phyloP scores from a whole-genome alignment of 2,113 vertebrate genomes.

The Cricetomys ansorgei region DNA sequence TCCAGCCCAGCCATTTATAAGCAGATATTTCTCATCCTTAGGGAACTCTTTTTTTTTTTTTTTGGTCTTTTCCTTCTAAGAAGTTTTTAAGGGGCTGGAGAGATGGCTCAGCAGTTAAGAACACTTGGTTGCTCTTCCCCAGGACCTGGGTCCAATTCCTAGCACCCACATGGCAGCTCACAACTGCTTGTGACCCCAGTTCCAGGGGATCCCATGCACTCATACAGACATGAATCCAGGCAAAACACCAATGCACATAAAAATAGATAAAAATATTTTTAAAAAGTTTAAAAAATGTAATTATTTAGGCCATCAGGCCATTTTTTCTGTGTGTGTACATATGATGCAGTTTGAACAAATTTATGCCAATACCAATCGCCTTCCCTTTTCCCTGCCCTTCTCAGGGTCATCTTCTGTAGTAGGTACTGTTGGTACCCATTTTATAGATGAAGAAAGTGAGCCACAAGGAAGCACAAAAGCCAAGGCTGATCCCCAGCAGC shows the following conservation, averaged over 20 bases:
- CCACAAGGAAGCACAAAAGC: not conserved
- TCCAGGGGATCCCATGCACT: too few species aligned
- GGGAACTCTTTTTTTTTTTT: not conserved
- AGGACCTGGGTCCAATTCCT: too few species aligned
- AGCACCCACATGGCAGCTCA: too few species aligned
- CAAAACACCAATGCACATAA: too few species aligned
- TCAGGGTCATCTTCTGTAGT: not conserved
- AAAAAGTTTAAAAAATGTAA: not conserved
- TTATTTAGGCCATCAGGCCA: not conserved
- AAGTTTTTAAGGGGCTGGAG: not conserved
- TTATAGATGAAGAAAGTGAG: constrained; percentile 33
- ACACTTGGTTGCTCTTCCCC: too few species aligned
- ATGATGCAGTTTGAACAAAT: not conserved
- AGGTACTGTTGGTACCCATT: not conserved
- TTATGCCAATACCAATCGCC: too few species aligned
- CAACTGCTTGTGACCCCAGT: too few species aligned
- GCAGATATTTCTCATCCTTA: not conserved
- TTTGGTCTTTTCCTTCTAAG: too few species aligned
- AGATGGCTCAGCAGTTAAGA: too few species aligned
- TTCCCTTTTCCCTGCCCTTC: not conserved
- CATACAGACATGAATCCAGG: too few species aligned
- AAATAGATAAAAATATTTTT: too few species aligned
- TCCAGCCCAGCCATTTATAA: not conserved
- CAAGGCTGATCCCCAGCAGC: not conserved
- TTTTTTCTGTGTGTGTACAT: not conserved